These are phyloP conservation scores for Carpatolechia fugitivella DNA, from an alignment of 2,888 invertebrate genomes.

Conservation along the genomic window DNA sequence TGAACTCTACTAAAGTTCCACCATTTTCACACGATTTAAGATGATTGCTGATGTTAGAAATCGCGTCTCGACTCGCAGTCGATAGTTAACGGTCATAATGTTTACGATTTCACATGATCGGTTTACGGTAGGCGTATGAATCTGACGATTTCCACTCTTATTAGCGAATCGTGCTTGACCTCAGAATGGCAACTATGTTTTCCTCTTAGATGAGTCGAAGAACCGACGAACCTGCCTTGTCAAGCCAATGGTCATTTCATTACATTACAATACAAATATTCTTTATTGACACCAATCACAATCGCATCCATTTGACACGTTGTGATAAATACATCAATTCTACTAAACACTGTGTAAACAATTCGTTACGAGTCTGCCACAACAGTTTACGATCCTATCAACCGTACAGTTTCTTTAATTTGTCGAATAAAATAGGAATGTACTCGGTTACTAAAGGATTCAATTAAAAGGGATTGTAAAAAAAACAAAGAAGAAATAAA, in stretches of 20 bases:
- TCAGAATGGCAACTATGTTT: not conserved
- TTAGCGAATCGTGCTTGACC: not conserved
- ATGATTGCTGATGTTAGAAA: not conserved
- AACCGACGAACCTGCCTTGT: slow-evolving; percentile 5
- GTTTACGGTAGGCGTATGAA: not conserved
- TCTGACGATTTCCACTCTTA: slow-evolving; percentile 1
- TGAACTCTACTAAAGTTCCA: not conserved
- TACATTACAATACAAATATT: too few relatives aligned
- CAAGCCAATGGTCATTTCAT: too few relatives aligned
- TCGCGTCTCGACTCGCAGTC: not conserved
- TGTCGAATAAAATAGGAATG: not conserved
- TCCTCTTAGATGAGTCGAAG: slow-evolving; percentile 5
- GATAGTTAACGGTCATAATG: not conserved
- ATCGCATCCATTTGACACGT: not conserved
- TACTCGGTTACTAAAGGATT: too few relatives aligned
- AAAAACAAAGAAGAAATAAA: too few relatives aligned
- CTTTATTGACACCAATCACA: not conserved
- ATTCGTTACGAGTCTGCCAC: not conserved
- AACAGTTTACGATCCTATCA: slow-evolving; percentile 1
- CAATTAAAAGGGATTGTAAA: too few relatives aligned
- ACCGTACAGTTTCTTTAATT: slow-evolving; percentile 1
- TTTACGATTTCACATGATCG: not conserved
- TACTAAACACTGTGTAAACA: slow-evolving; percentile 4
- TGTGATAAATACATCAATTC: not conserved
- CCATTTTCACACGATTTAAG: not conserved